A percentile compares a stretch with the other conserved stretches of the same genome.
Evolutionary conservation across 2,113 vertebrate genomes (phyloP).

Genomic region (Rhinogobius similis): DNA sequence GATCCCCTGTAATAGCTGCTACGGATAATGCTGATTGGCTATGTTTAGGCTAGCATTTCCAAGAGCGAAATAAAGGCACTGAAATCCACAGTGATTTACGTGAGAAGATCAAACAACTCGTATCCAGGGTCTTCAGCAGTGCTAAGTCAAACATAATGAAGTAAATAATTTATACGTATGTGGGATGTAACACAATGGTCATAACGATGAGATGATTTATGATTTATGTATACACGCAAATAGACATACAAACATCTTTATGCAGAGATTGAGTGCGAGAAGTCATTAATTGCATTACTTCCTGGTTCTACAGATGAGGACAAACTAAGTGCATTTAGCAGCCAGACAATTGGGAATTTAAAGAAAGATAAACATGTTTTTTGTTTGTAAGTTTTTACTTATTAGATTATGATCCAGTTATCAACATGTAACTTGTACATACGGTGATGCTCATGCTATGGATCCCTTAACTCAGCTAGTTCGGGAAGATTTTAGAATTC

Average conservation of each 20-base stretch:
- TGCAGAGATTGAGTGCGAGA: neutral
- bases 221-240: neutral
- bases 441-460: too few relatives aligned
- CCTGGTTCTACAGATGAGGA: neutral
- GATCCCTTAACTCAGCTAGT: too few relatives aligned
- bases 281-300: neutral
- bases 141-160: slow-evolving; percentile 6
- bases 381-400: too few relatives aligned
- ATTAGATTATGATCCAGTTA: too few relatives aligned
- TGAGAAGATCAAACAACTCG: slow-evolving; percentile 62
- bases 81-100: slow-evolving; percentile 37
- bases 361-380: too few relatives aligned
- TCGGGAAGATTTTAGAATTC: too few relatives aligned
- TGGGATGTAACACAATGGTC: slow-evolving; percentile 7
- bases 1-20: slow-evolving; percentile 40
- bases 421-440: too few relatives aligned
- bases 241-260: neutral
- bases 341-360: neutral
- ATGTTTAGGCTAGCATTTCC: slow-evolving; percentile 26
- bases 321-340: neutral
- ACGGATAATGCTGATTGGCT: slow-evolving; percentile 57
- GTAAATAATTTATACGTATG: neutral
- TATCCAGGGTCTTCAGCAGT: slow-evolving; percentile 39
- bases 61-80: slow-evolving; percentile 56
- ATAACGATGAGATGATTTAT: slow-evolving; percentile 19